These are phyloP conservation scores for Cirrhinus mrigala DNA, from an alignment of 2,797 vertebrate species.

Conservation along the genomic window DNA sequence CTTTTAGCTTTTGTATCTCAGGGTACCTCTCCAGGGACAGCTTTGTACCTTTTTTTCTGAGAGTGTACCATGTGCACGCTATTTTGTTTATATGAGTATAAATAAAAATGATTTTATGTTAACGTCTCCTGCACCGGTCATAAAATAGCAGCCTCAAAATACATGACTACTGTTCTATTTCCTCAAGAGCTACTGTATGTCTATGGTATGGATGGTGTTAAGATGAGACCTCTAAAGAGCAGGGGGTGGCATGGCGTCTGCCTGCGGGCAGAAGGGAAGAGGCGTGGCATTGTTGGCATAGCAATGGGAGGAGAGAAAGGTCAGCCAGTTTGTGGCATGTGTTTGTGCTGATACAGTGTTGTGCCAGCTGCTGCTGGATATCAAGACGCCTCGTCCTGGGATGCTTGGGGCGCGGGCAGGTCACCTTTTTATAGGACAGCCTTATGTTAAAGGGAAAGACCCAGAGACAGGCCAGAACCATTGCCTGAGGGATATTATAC, in stretches of 20 bases:
- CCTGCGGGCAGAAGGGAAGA: conserved; percentile 23
- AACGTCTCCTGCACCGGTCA: not conserved
- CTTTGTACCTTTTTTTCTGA: not conserved
- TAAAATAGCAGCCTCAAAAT: conserved; percentile 1
- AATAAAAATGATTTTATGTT: conserved; percentile 5
- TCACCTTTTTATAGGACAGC: conserved; percentile 81
- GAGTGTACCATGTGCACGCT: not conserved
- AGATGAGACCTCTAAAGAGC: conserved; percentile 17
- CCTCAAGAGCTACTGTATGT: conserved; percentile 26
- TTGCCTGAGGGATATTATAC: conserved; percentile 38
- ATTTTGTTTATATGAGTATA: conserved; percentile 14
- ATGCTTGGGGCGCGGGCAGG: conserved; percentile 58
- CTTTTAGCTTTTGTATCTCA: not conserved
- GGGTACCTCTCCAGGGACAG: not conserved
- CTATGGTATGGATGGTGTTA: conserved; percentile 2
- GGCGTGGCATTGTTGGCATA: conserved; percentile 52
- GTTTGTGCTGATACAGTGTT: conserved; percentile 70
- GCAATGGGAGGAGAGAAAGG: conserved; percentile 65
- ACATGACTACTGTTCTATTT: conserved; percentile 14
- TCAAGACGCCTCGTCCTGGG: conserved; percentile 67
- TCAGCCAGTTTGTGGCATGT: conserved; percentile 66
- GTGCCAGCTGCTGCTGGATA: conserved; percentile 75
- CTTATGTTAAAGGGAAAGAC: conserved; percentile 68
- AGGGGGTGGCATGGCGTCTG: conserved; percentile 21
- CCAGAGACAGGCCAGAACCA: conserved; percentile 53